phyloP scores from a whole-genome alignment of 2,797 vertebrate genomes.

The Clarias fuscus region DNA sequence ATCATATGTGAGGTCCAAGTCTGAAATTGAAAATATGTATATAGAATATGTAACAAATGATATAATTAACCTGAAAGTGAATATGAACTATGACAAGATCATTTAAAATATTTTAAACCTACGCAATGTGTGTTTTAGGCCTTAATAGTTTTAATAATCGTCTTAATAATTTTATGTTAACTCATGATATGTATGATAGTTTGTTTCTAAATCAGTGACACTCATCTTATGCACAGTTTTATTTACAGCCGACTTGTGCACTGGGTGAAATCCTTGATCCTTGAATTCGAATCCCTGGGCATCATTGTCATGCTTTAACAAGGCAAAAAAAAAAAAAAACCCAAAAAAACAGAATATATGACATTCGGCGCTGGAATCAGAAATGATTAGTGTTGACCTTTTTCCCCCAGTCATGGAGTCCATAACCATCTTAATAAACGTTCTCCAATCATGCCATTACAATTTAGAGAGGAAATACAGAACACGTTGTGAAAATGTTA shows the following conservation, averaged over 20 bases:
- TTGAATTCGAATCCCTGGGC: conserved; percentile 64
- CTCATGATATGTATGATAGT: neutral
- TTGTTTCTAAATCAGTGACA: conserved; percentile 70
- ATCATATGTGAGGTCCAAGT: neutral
- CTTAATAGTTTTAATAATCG: neutral
- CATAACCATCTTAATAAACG: conserved; percentile 59
- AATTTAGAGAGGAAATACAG: conserved; percentile 62
- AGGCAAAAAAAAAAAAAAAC: conserved; percentile 44
- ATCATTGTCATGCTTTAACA: conserved; percentile 65
- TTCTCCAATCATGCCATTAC: conserved; percentile 52
- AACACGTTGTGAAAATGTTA: conserved; percentile 61
- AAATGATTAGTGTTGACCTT: conserved; percentile 68
- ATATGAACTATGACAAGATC: neutral
- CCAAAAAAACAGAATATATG: conserved; percentile 54
- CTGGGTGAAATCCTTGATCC: conserved; percentile 61
- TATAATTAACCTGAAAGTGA: neutral
- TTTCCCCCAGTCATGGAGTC: conserved; percentile 56
- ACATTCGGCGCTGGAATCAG: conserved; percentile 58
- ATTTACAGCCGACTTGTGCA: conserved; percentile 67
- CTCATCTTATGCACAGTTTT: conserved; percentile 46
- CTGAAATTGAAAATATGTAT: neutral
- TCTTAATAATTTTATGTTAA: neutral
- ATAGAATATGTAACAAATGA: neutral
- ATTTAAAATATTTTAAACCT: neutral
- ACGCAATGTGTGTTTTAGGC: neutral